Base-by-base conservation (phyloP, 1,140 invertebrate species). In the Drosophila parabipectinata region DNA sequence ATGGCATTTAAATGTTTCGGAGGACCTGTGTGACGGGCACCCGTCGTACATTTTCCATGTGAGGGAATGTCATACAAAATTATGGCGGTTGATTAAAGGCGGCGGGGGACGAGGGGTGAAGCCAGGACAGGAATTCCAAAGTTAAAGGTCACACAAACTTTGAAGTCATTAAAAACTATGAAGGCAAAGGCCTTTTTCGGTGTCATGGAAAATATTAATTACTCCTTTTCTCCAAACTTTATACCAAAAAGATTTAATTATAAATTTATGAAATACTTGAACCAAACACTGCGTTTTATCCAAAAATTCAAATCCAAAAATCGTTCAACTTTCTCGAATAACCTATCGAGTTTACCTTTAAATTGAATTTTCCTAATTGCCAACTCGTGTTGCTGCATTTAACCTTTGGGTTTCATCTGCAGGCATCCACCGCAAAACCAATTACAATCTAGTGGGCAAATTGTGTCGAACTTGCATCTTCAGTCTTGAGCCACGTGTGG, bases 1-100 rank as follows among this genome's bases (percentile, higher is more conserved):
- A 85, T 85, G 78, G 41, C 77, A 81, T 81, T 85, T 87, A 78
- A 87, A 87, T 87, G 82, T 78, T 77, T 63, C 45, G 32, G 34
- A 37, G 48, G 58, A 61, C 39, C 55, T 67, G 53, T 32, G 54
- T 58, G 72, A 72, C 37, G 18, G 34, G 4, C 34, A 37, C 34
- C 34, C 34, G 14, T 34, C 26, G 51, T 62, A 48, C 58, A 61
- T 55, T 63, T 69, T 55, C 59, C 76, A 61, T 39, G 57, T 39
- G 37, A 44, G 62, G 57, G 72, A 67, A 77, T 84, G 77, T 60
- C 82, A 81, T 48, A 66, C 57, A 58, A 61, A 74, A 77, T 60
- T 69, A 67, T 67, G 69, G 63, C 18, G 53, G 21, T 72, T 74
- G 44, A 68, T 60, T 63, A 62, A 73, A 66, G 61, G 63, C 9